Percentiles rank a stretch among this genome's conserved stretches.
These are phyloP conservation scores for Zoanthus sansibaricus DNA, from an alignment of 92 coral and sea anemone genomes.

Conservation along the genomic window DNA sequence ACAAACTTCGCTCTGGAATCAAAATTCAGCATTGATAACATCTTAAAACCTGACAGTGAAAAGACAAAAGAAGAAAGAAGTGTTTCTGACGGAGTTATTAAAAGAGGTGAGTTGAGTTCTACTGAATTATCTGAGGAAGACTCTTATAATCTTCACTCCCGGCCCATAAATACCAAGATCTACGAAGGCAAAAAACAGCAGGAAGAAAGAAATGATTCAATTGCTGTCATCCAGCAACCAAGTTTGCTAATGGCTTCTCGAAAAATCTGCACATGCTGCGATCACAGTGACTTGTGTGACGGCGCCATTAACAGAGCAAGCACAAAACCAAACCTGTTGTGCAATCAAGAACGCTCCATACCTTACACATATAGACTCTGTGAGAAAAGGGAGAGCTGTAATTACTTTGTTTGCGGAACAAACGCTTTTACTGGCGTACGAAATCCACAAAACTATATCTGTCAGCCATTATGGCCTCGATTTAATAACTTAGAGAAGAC, in stretches of 20 bases:
- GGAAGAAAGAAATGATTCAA: slow-evolving; percentile 7
- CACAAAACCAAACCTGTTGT: background rate
- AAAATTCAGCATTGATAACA: slow-evolving; percentile 43
- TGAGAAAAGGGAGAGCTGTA: slow-evolving; percentile 8
- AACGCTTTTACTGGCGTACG: slow-evolving; percentile 33
- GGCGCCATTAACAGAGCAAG: background rate
- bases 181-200: slow-evolving; percentile 13
- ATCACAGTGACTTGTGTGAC: background rate
- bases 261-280: slow-evolving; percentile 40
- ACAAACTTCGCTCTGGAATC: background rate
- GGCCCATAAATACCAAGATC: background rate
- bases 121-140: background rate
- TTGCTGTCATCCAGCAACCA: background rate
- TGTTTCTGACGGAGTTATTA: background rate
- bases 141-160: background rate
- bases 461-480: slow-evolving; percentile 17
- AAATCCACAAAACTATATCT: slow-evolving; percentile 20
- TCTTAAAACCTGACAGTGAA: slow-evolving; percentile 29
- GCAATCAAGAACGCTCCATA: background rate
- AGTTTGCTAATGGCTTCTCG: slow-evolving; percentile 10
- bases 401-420: slow-evolving; percentile 32
- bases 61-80: background rate
- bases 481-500: background rate
- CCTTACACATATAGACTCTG: background rate
- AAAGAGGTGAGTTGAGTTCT: background rate